Base-by-base conservation (phyloP, 2,113 vertebrate species). In the Nycticebus coucang region DNA sequence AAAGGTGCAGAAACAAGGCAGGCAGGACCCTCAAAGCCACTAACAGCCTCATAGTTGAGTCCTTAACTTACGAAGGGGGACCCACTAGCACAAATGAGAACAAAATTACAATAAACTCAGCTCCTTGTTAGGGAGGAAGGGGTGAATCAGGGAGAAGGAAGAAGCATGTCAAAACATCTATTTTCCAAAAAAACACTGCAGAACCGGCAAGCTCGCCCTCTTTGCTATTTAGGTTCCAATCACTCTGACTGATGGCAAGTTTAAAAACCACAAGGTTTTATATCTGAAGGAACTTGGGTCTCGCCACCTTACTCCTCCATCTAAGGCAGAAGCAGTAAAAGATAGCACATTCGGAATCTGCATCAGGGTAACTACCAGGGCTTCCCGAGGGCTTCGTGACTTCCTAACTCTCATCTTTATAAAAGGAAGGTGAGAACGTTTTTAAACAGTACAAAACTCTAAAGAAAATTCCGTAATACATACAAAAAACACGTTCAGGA, bases 121-220 rank as follows among this genome's bases (percentile, higher is more conserved):
- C 84, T 92, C 60, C 57, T 69, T 60, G 11, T 89, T 60, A 82
- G 85, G 96, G 14, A 94, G 86, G 77, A 41, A n/a, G 87, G 68
- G 94, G 60, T 88, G 71, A 95, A 68, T 92, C 78, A 92, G 82
- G 89, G 62, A 94, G 94, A 89, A 91, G 74, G 81, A 92, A 81
- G 66, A 85, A 77, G 88, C 28, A 28, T 37, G 62, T 96, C 86
- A 85, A 80, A 95, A 78, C 62, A 79, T 7, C 68, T 89, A 14
- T 68, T 87, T 94, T 90, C 77, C 68, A 72, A 69, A 66, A 93
- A 90, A 81, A 35, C 75, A 18, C 53, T 37, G 45, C 26, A 45
- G 91, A 64, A 37, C 64, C n/a, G 41, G 72, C 60, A 62, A 86
- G 81, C 59, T 66, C 19, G 57, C 57, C 78, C 96, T 91, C 74